Base-by-base conservation (phyloP, 2,113 vertebrate species). In the Guaruba guarouba region DNA sequence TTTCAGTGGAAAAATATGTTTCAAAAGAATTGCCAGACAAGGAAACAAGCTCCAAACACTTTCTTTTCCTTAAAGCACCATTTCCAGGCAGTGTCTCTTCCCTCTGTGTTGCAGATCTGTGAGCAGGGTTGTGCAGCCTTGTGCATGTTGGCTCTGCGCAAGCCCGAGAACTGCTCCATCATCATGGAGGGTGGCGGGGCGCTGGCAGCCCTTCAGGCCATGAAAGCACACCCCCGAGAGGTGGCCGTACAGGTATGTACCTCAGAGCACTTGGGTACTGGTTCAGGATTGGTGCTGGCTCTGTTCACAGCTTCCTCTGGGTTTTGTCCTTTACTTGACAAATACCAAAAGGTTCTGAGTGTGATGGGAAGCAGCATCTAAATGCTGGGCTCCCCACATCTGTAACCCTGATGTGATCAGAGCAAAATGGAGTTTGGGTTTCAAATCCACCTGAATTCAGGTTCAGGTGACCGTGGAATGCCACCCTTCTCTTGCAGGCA, bases 61-160 rank as follows among this genome's bases (percentile, higher is more conserved):
- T 8, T 0, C 0, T 4, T 2, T 6, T 2, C 13, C n/a, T 75
- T 15, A 4, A 17, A 35, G 67, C 9, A 51, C 1, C 3, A 1
- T 35, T 20, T 27, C 3, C 67, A 57, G 54, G 20, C 70, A 4
- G 2, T 17, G 61, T 8, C 2, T 37, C 19, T 52, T 22, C 10
- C 27, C 35, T 64, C 11, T 84, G 17, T 35, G 73, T 61, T 19
- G 31, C 97, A 99, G 99, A 98, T 99, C 78, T 99, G 99, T 20
- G 99, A 99, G 88, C 99, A 99, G 76, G 99, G 98, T 68, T 99
- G 99, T 28, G 99, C 99, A 0, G 99, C 99, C 29, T 95, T 99
- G 54, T 98, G 98, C 6, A 96, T 99, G 83, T 89, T 99, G 79
- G 99, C 99, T 25, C 93, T 99, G 83, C 99, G 99, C 46, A 99